Percentiles rank a stretch among this genome's conserved stretches.
These are phyloP conservation scores for Dugesia japonica DNA, from an alignment of 2,888 invertebrate species.

Conservation along the genomic window DNA sequence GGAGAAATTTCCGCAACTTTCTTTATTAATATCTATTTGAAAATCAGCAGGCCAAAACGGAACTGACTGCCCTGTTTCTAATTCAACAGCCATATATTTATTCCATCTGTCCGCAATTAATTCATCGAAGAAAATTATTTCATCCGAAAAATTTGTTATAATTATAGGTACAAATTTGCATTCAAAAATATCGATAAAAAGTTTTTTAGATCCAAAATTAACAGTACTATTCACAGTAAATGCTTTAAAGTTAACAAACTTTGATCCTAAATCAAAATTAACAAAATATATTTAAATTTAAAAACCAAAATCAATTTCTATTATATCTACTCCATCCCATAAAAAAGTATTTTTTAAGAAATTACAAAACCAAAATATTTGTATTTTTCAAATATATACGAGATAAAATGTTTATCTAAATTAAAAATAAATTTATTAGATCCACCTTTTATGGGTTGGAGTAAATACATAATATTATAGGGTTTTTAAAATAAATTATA, in stretches of 20 bases:
- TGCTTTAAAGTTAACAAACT: background rate
- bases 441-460: no score
- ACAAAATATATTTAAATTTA: no score
- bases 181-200: constrained; percentile 2
- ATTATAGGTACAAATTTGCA: background rate
- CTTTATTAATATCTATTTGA: background rate
- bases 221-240: background rate
- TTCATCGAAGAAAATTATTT: background rate
- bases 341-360: no score
- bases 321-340: no score
- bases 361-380: no score
- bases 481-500: no score
- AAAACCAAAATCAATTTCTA: no score
- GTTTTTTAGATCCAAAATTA: background rate
- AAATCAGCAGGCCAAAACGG: background rate
- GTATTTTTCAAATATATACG: no score
- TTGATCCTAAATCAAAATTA: background rate
- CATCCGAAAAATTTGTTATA: background rate
- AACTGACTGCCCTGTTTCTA: background rate
- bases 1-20: background rate
- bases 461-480: no score
- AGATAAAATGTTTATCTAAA: no score
- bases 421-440: no score
- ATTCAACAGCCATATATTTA: background rate
- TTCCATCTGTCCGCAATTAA: background rate